phyloP scores from a whole-genome alignment of 2,888 invertebrate species.

The Acronicta psi region DNA sequence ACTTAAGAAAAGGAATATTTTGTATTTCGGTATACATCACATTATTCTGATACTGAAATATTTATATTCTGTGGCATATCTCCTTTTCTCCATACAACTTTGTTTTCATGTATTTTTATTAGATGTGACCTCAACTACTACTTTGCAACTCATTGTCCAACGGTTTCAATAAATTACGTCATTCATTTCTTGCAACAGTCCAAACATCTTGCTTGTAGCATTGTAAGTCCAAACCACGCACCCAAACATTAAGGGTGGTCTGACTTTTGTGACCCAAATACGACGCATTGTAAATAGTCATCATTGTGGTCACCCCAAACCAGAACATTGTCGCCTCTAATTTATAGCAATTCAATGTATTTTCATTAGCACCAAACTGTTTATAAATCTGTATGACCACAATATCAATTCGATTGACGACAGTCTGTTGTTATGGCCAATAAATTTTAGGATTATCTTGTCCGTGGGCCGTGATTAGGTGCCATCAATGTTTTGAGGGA shows the following conservation, averaged over 20 bases:
- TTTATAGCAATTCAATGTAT: slow-evolving; percentile 85
- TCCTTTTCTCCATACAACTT: slow-evolving; percentile 8
- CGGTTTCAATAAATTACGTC: slow-evolving; percentile 67
- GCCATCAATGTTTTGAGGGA: slow-evolving; percentile 82
- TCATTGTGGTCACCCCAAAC: slow-evolving; percentile 74
- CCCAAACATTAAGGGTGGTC: slow-evolving; percentile 81
- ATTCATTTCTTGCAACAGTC: slow-evolving; percentile 48
- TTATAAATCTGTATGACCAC: slow-evolving; percentile 80
- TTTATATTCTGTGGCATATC: no score
- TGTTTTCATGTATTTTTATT: slow-evolving; percentile 37
- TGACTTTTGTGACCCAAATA: slow-evolving; percentile 75
- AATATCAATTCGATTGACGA: slow-evolving; percentile 79
- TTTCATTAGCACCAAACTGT: slow-evolving; percentile 84
- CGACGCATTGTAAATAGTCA: slow-evolving; percentile 70
- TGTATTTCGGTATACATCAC: no score
- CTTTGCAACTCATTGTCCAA: slow-evolving; percentile 50
- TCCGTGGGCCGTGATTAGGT: slow-evolving; percentile 83
- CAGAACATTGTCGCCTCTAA: slow-evolving; percentile 74
- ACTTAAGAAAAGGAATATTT: no score
- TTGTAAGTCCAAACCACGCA: slow-evolving; percentile 58
- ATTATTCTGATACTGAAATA: no score
- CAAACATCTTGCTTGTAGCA: slow-evolving; percentile 66
- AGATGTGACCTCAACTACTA: slow-evolving; percentile 51
- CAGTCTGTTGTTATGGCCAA: slow-evolving; percentile 81
- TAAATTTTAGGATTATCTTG: slow-evolving; percentile 88